Evolutionary conservation across 2,888 invertebrate species (phyloP).

Genomic region (Rhagophthalmus giganteus): DNA sequence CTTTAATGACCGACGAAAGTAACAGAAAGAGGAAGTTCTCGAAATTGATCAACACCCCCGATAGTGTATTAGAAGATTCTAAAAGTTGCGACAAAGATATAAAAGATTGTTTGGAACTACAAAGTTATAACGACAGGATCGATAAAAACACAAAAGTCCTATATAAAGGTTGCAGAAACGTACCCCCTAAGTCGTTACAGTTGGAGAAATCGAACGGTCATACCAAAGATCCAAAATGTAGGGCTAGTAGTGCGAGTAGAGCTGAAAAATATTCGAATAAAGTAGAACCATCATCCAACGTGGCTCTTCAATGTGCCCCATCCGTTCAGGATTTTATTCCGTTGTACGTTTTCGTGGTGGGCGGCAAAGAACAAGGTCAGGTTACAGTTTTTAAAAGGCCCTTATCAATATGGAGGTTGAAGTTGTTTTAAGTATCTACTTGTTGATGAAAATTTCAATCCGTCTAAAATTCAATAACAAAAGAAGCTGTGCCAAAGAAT

Average conservation of each 20-base stretch:
- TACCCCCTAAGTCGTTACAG: constrained; percentile 58
- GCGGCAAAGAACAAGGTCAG: constrained; percentile 79
- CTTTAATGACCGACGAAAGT: constrained; percentile 39
- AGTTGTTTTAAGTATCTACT: constrained; percentile 53
- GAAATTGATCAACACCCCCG: constrained; percentile 63
- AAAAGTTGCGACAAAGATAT: constrained; percentile 30
- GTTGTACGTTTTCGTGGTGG: constrained; percentile 70
- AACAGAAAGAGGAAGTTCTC: constrained; percentile 43
- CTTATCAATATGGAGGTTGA: constrained; percentile 77
- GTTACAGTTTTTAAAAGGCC: constrained; percentile 76
- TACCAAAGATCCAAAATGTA: constrained; percentile 44
- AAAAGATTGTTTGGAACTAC: constrained; percentile 48
- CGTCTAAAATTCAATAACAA: constrained; percentile 21
- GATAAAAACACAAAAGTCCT: constrained; percentile 50
- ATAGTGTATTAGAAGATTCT: constrained; percentile 52
- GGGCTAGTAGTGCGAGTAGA: constrained; percentile 63
- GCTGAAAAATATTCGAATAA: constrained; percentile 56
- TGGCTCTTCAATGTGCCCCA: constrained; percentile 30
- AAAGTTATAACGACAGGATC: constrained; percentile 47
- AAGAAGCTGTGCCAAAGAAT: constrained; percentile 20
- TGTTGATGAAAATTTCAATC: constrained; percentile 3
- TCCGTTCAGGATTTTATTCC: constrained; percentile 57
- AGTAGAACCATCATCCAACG: constrained; percentile 42
- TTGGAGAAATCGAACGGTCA: constrained; percentile 54
- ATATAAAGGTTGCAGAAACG: constrained; percentile 44